Evolutionary conservation across 2,113 vertebrate genomes (phyloP).

Genomic region (Galbula dea): DNA sequence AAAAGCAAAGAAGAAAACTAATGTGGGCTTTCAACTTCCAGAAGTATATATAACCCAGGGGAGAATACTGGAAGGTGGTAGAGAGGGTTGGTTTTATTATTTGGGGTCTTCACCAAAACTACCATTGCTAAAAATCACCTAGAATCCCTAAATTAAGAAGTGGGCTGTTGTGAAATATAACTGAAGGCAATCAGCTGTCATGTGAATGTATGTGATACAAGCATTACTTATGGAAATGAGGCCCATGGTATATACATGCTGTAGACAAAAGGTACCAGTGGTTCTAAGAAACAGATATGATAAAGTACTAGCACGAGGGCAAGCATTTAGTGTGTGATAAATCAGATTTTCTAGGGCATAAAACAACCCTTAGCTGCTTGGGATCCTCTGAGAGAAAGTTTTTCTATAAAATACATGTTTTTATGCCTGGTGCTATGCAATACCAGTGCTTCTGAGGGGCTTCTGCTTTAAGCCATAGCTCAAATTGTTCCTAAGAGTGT

Average conservation of each 20-base stretch:
- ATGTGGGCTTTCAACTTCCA: neutral
- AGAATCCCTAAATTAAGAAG: neutral
- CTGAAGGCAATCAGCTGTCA: neutral
- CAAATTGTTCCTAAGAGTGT: neutral
- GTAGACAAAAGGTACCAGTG: neutral
- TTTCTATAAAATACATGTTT: neutral
- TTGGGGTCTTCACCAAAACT: neutral
- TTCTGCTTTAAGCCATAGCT: neutral
- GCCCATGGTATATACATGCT: too few species aligned
- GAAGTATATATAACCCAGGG: neutral
- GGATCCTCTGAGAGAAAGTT: neutral
- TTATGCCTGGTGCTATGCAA: neutral
- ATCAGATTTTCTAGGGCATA: neutral
- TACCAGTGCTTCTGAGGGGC: neutral
- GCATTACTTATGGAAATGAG: neutral
- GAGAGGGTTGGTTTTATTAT: neutral
- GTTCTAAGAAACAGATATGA: neutral
- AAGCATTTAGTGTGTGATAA: neutral
- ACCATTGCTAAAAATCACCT: neutral
- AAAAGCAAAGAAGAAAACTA: neutral
- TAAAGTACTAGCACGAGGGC: neutral
- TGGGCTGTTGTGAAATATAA: neutral
- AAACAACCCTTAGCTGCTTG: neutral
- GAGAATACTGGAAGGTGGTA: neutral
- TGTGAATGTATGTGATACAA: neutral